These are phyloP conservation scores for Eulemur macaco DNA, from an alignment of 2,113 vertebrate genomes.

Conservation along the genomic window DNA sequence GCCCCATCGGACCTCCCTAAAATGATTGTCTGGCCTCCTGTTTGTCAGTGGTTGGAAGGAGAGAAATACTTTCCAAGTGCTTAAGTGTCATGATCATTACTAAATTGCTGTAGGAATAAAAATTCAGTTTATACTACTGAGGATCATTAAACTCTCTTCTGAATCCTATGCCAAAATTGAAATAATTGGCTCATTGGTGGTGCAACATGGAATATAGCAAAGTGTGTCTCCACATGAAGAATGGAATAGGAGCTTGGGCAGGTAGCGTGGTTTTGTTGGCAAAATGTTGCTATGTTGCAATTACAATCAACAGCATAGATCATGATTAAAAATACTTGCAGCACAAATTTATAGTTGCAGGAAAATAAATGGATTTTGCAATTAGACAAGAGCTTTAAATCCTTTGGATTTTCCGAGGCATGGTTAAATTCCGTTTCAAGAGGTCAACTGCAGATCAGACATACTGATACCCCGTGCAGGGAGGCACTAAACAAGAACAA, in stretches of 20 bases:
- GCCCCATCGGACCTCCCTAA: not conserved
- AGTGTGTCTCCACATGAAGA: not conserved
- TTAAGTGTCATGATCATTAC: constrained; percentile 70
- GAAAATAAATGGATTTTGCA: constrained; percentile 67
- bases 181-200: constrained; percentile 82
- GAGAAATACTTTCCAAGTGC: constrained; percentile 55
- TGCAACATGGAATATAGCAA: not conserved
- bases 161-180: constrained; percentile 80
- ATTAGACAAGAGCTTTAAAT: constrained; percentile 62
- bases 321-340: constrained; percentile 62
- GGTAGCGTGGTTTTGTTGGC: constrained; percentile 31
- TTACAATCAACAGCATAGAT: constrained; percentile 6
- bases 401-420: constrained; percentile 55
- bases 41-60: constrained; percentile 36
- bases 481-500: constrained; percentile 26
- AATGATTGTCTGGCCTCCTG: not conserved
- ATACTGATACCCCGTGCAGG: not conserved
- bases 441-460: constrained; percentile 65
- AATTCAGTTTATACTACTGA: constrained; percentile 83
- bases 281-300: not conserved
- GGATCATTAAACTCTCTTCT: constrained; percentile 84
- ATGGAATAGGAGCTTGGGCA: not conserved
- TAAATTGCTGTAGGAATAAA: constrained; percentile 83
- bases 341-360: constrained; percentile 34
- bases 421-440: constrained; percentile 30